Conservation (phyloP, 2,888 invertebrate species). For the Diachrysia chrysitis region DNA sequence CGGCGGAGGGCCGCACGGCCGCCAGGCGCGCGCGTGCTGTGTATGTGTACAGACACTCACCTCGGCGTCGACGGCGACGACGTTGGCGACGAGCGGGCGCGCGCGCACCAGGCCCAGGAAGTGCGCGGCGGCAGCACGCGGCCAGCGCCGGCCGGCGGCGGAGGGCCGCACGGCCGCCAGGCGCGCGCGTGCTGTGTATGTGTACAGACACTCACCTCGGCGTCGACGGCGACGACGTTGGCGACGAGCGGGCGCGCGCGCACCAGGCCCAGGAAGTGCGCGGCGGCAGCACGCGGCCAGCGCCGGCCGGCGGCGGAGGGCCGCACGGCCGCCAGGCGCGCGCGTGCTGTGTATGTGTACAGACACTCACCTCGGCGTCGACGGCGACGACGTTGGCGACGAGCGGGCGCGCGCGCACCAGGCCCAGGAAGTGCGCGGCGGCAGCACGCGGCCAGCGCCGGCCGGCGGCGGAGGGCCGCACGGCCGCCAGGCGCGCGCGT, state of each 20-base stretch:
- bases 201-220: conserved; percentile 15
- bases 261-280: conserved; percentile 78
- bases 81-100: conserved; percentile 76
- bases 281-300: conserved; percentile 82
- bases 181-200: too few relatives aligned
- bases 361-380: conserved; percentile 48
- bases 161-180: too few relatives aligned
- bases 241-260: conserved; percentile 75
- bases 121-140: conserved; percentile 74
- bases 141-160: conserved; percentile 81
- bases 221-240: conserved; percentile 68
- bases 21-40: too few relatives aligned
- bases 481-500: conserved; percentile 52
- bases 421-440: conserved; percentile 74
- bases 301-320: conserved; percentile 74
- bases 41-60: neutral
- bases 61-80: conserved; percentile 62
- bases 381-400: conserved; percentile 75
- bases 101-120: conserved; percentile 77
- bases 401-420: conserved; percentile 72
- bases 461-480: conserved; percentile 76
- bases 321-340: conserved; percentile 65
- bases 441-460: conserved; percentile 85
- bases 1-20: too few relatives aligned
- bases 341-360: neutral